Evolutionary conservation across 2,888 invertebrate species (phyloP).

Genomic region (Diadegma fenestrale): DNA sequence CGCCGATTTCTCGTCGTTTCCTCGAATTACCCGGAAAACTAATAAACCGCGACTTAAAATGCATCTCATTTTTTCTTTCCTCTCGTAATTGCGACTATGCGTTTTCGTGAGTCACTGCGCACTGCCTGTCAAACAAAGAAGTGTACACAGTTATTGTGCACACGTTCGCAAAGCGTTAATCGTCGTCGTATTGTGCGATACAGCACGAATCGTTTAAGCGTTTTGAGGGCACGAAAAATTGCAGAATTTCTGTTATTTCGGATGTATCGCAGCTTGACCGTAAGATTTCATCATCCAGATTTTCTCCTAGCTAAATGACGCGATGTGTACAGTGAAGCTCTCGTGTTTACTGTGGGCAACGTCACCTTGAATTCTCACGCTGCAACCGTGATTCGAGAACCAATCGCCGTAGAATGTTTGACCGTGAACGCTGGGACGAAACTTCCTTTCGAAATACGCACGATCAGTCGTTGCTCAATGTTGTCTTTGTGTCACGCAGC

Average conservation of each 20-base stretch:
- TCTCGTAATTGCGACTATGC: not conserved
- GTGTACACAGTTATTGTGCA: not conserved
- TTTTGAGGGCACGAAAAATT: not conserved
- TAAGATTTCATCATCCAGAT: slow-evolving; percentile 29
- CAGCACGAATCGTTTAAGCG: not conserved
- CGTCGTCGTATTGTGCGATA: not conserved
- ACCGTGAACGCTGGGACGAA: slow-evolving; percentile 11
- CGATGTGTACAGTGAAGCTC: not conserved
- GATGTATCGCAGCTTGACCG: too few species aligned
- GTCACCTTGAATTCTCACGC: slow-evolving; percentile 4
- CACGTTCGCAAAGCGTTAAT: not conserved
- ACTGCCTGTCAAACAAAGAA: slow-evolving; percentile 10
- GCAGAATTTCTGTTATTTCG: not conserved
- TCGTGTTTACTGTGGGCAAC: not conserved
- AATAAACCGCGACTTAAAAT: not conserved
- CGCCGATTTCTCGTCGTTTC: not conserved
- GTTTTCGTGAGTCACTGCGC: slow-evolving; percentile 11
- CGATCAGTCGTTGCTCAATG: not conserved
- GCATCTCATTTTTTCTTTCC: not conserved
- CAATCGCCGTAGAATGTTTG: not conserved
- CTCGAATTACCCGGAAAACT: not conserved
- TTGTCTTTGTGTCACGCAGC: not conserved
- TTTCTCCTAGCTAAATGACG: not conserved
- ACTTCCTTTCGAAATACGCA: slow-evolving; percentile 2
- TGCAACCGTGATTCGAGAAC: not conserved